A percentile compares a stretch with the other conserved stretches of the same genome.
phyloP scores from a whole-genome alignment of 2,888 invertebrate genomes.

The Serrognathus titanus region DNA sequence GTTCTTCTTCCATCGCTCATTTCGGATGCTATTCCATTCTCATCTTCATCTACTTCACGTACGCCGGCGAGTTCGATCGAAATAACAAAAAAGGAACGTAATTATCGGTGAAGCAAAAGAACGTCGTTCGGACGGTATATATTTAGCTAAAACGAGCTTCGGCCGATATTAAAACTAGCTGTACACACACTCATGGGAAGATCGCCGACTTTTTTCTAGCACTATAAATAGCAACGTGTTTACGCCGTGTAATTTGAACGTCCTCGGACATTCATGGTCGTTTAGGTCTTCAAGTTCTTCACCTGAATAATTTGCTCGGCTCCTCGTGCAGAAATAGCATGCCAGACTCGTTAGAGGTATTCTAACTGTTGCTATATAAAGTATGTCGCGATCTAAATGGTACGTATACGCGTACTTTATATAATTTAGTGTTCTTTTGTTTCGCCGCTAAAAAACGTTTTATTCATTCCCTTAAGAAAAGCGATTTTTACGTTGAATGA shows the following conservation, averaged over 20 bases:
- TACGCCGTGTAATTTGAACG: conserved; percentile 23
- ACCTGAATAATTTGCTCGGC: conserved; percentile 12
- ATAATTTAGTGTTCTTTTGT: too few species aligned
- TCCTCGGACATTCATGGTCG: conserved; percentile 21
- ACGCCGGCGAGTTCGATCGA: not conserved
- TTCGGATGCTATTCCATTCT: not conserved
- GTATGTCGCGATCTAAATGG: too few species aligned
- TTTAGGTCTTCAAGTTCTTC: conserved; percentile 23
- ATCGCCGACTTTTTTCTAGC: conserved; percentile 5
- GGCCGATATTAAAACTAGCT: conserved; percentile 20
- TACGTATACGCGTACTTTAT: too few species aligned
- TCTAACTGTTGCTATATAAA: too few species aligned
- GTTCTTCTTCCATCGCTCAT: too few species aligned
- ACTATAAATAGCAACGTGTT: conserved; percentile 25
- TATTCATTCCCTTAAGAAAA: not conserved
- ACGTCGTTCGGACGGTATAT: conserved; percentile 15
- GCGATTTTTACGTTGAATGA: not conserved
- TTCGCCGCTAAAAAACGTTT: not conserved
- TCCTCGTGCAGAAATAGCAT: conserved; percentile 3
- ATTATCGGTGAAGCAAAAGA: conserved; percentile 16
- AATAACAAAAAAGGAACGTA: conserved; percentile 9
- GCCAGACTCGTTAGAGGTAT: too few species aligned
- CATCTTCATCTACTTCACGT: conserved; percentile 2
- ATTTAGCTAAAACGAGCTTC: conserved; percentile 18
- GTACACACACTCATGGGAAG: conserved; percentile 12